Evolutionary conservation across 2,113 vertebrate genomes (phyloP).

Genomic region (Tautogolabrus adspersus): DNA sequence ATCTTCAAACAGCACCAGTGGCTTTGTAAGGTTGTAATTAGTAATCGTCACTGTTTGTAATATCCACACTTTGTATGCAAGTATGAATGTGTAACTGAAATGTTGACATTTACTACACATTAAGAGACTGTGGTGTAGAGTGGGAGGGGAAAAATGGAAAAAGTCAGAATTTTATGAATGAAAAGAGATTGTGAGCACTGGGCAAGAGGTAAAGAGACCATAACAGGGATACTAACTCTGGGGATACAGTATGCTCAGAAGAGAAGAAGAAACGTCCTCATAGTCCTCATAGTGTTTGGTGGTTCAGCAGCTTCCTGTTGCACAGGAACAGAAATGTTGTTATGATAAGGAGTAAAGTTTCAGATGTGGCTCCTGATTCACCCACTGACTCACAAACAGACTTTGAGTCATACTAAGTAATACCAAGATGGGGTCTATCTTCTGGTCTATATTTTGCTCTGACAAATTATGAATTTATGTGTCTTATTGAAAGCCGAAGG

Average conservation of each 20-base stretch:
- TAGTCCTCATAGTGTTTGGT: slow-evolving; percentile 26
- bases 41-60: background rate
- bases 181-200: no score
- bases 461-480: background rate
- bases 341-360: background rate
- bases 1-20: slow-evolving; percentile 27
- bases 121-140: no score
- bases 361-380: slow-evolving; percentile 12
- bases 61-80: background rate
- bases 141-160: background rate
- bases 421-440: background rate
- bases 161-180: background rate
- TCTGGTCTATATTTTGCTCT: no score
- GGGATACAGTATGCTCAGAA: background rate
- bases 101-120: no score
- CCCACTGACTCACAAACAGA: slow-evolving; percentile 3
- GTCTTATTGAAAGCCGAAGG: no score
- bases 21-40: background rate
- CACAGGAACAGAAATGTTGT: slow-evolving; percentile 40
- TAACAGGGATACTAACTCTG: no score
- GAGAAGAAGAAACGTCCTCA: slow-evolving; percentile 4
- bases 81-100: background rate
- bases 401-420: background rate
- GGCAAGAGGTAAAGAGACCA: no score
- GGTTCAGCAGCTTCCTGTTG: slow-evolving; percentile 65